Percentiles rank a stretch among this genome's conserved stretches.
phyloP scores from a whole-genome alignment of 2,888 invertebrate species.

The Pteria penguin region DNA sequence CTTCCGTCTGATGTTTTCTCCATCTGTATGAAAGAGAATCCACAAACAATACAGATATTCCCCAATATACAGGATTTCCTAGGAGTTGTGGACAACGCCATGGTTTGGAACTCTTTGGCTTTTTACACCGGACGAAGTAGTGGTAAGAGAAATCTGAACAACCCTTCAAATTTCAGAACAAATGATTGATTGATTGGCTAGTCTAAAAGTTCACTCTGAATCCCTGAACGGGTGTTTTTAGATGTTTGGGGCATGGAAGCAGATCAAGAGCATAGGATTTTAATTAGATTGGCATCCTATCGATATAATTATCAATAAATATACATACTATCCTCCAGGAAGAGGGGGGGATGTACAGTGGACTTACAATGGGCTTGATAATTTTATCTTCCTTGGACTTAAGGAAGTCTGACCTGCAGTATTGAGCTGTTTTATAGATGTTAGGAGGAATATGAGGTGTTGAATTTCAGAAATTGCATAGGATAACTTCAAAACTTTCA shows the following conservation, averaged over 20 bases:
- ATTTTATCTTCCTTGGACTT: too few relatives aligned
- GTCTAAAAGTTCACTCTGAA: slow-evolving; percentile 1
- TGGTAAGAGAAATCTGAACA: background rate
- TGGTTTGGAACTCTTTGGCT: background rate
- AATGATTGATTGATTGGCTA: slow-evolving; percentile 3
- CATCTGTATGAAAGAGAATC: background rate
- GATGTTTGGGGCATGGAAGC: slow-evolving; percentile 2
- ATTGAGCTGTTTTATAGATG: too few relatives aligned
- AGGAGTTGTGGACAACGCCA: background rate
- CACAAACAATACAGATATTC: background rate
- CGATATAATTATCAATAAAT: too few relatives aligned
- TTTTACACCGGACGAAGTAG: background rate
- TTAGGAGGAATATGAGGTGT: too few relatives aligned
- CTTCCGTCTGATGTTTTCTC: background rate
- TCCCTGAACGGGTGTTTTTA: slow-evolving; percentile 1
- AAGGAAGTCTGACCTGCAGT: too few relatives aligned
- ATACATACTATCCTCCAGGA: too few relatives aligned
- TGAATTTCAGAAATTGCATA: too few relatives aligned
- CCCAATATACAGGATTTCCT: slow-evolving; percentile 1
- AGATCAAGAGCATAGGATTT: slow-evolving; percentile 4
- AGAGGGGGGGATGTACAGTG: too few relatives aligned
- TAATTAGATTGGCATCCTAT: slow-evolving; percentile 17
- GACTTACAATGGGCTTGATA: too few relatives aligned
- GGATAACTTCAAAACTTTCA: too few relatives aligned
- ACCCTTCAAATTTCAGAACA: background rate